Conservation (phyloP, 1,140 invertebrate species). For the Pseudobourletiella spinata region DNA sequence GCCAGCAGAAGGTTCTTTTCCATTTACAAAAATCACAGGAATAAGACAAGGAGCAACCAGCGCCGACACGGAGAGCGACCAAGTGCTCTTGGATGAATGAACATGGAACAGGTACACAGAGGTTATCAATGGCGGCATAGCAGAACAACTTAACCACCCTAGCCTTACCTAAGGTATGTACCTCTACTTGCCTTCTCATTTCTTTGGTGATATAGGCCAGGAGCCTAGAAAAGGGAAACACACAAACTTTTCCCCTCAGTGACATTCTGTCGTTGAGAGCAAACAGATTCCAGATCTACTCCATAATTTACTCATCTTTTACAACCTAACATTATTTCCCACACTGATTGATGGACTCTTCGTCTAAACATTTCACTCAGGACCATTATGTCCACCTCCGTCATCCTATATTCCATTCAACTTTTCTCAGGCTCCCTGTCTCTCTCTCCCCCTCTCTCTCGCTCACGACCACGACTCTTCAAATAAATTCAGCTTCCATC, state of each 20-base stretch:
- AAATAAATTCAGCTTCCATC: too few relatives aligned
- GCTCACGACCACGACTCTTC: too few relatives aligned
- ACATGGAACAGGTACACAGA: too few relatives aligned
- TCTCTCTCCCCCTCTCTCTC: conserved; percentile 2
- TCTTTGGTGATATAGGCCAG: neutral
- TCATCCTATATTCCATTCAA: neutral
- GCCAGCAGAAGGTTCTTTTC: too few relatives aligned
- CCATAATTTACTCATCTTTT: conserved; percentile 27
- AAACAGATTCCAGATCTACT: conserved; percentile 8
- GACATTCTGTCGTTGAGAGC: conserved; percentile 23
- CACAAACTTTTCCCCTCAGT: conserved; percentile 4
- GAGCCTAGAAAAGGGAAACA: neutral
- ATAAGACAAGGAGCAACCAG: too few relatives aligned
- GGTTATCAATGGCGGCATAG: too few relatives aligned
- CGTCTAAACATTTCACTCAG: conserved; percentile 1
- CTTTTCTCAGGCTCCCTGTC: neutral
- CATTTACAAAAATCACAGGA: too few relatives aligned
- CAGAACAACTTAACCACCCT: too few relatives aligned
- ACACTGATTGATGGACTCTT: conserved; percentile 21
- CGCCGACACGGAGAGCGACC: too few relatives aligned
- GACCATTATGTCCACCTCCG: neutral
- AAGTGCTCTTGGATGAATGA: too few relatives aligned
- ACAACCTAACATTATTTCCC: conserved; percentile 13
- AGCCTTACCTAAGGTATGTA: too few relatives aligned
- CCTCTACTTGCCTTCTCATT: neutral